phyloP scores from a whole-genome alignment of 1,140 invertebrate genomes.

The Reticulitermes speratus region DNA sequence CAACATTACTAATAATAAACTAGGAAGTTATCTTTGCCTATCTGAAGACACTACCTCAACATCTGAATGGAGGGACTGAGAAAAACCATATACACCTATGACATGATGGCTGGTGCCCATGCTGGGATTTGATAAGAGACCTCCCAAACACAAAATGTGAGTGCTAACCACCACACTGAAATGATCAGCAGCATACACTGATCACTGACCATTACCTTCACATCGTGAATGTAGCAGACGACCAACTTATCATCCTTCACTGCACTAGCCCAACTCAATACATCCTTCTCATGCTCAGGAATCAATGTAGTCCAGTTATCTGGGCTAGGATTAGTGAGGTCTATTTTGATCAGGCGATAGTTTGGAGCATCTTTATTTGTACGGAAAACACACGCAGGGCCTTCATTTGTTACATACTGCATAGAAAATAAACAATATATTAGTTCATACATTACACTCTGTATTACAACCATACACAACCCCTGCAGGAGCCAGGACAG shows the following conservation, averaged over 20 bases:
- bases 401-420: conserved; percentile 90
- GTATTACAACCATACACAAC: too few species aligned
- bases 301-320: conserved; percentile 84
- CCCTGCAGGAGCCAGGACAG: too few species aligned
- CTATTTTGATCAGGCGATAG: conserved; percentile 84
- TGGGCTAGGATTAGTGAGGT: conserved; percentile 75
- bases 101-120: too few species aligned
- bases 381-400: conserved; percentile 77
- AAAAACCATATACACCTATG: too few species aligned
- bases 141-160: too few species aligned
- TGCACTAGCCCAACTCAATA: conserved; percentile 83
- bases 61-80: too few species aligned
- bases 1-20: too few species aligned
- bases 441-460: not conserved
- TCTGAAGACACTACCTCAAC: too few species aligned
- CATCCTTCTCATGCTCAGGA: conserved; percentile 80
- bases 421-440: conserved; percentile 43
- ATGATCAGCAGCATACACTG: too few species aligned
- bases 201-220: conserved; percentile 68
- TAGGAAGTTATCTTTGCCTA: too few species aligned
- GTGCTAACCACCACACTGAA: too few species aligned
- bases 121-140: too few species aligned
- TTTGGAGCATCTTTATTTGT: conserved; percentile 95
- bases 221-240: conserved; percentile 89
- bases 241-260: conserved; percentile 87